A percentile compares a stretch with the other conserved stretches of the same genome.
Conservation (phyloP, 2,888 invertebrate species). For the Drosophila mettleri region DNA sequence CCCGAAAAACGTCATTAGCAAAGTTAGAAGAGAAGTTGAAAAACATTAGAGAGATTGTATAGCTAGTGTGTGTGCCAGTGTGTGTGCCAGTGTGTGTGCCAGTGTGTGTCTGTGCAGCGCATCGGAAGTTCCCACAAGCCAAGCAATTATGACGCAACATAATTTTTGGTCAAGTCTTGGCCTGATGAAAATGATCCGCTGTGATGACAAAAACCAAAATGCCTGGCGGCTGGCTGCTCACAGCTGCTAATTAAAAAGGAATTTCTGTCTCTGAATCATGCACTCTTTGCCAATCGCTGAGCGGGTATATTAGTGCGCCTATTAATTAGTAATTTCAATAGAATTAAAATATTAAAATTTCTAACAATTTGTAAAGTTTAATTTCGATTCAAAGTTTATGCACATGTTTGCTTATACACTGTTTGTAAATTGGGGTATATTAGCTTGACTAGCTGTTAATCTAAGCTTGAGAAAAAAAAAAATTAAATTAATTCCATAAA, state of each 20-base stretch:
- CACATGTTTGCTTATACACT: not conserved
- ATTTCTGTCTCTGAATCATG: slow-evolving; percentile 40
- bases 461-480: not conserved
- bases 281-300: not conserved
- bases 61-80: not conserved
- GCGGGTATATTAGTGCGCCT: not conserved
- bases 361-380: not conserved
- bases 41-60: slow-evolving; percentile 47
- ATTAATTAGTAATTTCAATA: not conserved
- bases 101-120: slow-evolving; percentile 26
- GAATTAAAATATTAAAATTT: not conserved
- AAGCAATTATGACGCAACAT: slow-evolving; percentile 74
- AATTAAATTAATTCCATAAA: too few relatives aligned
- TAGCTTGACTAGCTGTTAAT: not conserved
- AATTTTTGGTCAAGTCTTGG: slow-evolving; percentile 47
- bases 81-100: slow-evolving; percentile 1
- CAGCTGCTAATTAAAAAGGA: slow-evolving; percentile 70
- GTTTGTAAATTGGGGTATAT: not conserved
- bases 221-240: slow-evolving; percentile 41
- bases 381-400: not conserved
- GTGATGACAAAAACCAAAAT: slow-evolving; percentile 41
- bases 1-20: slow-evolving; percentile 69
- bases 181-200: slow-evolving; percentile 26
- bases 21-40: slow-evolving; percentile 40
- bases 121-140: slow-evolving; percentile 75